These are phyloP conservation scores for Nyctereutes procyonoides DNA, from an alignment of 2,113 vertebrate species.

Conservation along the genomic window DNA sequence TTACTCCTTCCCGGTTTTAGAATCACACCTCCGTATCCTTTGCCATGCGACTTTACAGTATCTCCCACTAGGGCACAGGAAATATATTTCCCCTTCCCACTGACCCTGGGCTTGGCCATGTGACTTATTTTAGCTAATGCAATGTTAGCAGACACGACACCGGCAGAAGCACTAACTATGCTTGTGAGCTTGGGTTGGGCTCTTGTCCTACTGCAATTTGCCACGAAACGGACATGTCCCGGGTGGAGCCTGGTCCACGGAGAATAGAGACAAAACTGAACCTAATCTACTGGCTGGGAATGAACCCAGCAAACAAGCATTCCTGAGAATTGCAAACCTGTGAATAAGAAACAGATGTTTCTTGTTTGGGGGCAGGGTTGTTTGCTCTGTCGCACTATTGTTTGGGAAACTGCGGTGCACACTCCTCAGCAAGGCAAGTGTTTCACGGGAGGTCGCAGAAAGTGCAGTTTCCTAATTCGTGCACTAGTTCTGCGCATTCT, in stretches of 20 bases:
- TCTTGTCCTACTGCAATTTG: not conserved
- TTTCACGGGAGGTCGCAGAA: not conserved
- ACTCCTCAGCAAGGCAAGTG: rapidly evolving
- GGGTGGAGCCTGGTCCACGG: not conserved
- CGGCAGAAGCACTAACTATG: not conserved
- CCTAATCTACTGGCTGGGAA: not conserved
- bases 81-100: not conserved
- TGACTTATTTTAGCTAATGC: not conserved
- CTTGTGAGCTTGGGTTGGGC: not conserved
- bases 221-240: not conserved
- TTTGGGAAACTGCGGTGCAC: not conserved
- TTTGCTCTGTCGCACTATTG: not conserved
- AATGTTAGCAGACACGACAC: not conserved
- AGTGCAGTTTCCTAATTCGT: not conserved
- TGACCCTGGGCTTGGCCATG: not conserved
- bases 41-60: not conserved
- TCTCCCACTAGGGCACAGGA: not conserved
- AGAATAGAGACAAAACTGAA: not conserved
- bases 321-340: not conserved
- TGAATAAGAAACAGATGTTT: not conserved
- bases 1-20: not conserved
- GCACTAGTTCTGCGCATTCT: not conserved
- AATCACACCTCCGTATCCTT: not conserved
- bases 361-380: not conserved
- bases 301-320: not conserved